Percentiles rank a stretch among this genome's conserved stretches.
These are phyloP conservation scores for Emmelina monodactyla DNA, from an alignment of 2,888 invertebrate species.

Conservation along the genomic window DNA sequence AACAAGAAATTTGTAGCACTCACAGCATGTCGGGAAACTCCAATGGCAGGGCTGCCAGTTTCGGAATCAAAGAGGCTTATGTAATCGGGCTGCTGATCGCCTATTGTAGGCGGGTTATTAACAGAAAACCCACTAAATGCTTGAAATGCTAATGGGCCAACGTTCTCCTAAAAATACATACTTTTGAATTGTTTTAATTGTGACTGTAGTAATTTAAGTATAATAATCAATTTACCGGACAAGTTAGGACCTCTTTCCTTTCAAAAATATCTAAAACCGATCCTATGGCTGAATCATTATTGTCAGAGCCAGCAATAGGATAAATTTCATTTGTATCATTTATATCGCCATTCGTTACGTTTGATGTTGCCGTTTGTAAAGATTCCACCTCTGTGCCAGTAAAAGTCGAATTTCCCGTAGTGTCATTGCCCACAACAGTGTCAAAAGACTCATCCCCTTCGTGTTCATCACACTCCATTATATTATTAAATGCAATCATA, in stretches of 20 bases:
- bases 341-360: too few species aligned
- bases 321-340: too few species aligned
- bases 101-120: constrained; percentile 25
- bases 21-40: constrained; percentile 34
- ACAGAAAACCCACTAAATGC: constrained; percentile 50
- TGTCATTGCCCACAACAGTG: too few species aligned
- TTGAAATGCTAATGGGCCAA: constrained; percentile 30
- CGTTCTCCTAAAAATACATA: constrained; percentile 20
- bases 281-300: too few species aligned
- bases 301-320: too few species aligned
- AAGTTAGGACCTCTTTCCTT: constrained; percentile 24
- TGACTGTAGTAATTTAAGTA: too few species aligned
- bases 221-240: too few species aligned
- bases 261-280: constrained; percentile 49
- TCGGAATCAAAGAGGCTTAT: constrained; percentile 42
- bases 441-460: not conserved
- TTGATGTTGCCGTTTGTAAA: too few species aligned
- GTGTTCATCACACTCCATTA: not conserved
- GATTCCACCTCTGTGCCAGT: too few species aligned
- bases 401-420: too few species aligned
- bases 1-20: constrained; percentile 11
- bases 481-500: not conserved
- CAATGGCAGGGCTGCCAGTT: constrained; percentile 33
- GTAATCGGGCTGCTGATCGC: constrained; percentile 35
- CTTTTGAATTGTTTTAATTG: too few species aligned